Evolutionary conservation across 2,888 invertebrate species (phyloP), one percentile per base, ranked within the genome.

Genomic region (Acronicta psi): DNA sequence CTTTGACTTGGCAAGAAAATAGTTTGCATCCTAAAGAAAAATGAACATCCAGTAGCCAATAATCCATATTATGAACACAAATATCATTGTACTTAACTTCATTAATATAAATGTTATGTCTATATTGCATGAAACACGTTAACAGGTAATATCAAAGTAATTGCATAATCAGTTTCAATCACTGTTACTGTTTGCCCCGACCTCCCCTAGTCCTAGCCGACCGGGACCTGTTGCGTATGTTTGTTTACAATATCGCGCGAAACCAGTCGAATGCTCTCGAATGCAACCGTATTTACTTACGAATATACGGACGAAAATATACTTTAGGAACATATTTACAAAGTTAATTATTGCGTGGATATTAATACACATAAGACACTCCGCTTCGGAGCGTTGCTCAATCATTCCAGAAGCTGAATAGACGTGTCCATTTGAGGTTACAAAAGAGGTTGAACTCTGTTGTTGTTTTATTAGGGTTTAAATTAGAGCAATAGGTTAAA

Each of bases 201-300:
- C 55, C 71, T 68, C 72, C 74, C 66, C 74, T 66, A 59, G 64
- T 77, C 69, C 72, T 72, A 66, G 47, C 55, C 63, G 51, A 34
- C 34, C 34, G 34, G 34, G 34, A 86, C 88, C 83, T 86, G 87
- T 91, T 90, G 87, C 86, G 76, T 80, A 66, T 76, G 80, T 88
- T 86, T 90, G 85, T 89, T 89, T 88, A 90, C 87, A 77, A 82
- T 75, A 73, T 81, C 75, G 80, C 73, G 75, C 75, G 77, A 81
- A 83, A 82, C 80, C 73, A 67, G 68, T 76, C 65, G 81, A 86
- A 81, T 59, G 42, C 77, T 86, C 89, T 82, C 80, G 87, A 86
- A 80, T 68, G 63, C 37, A 53, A n/a, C 16, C 40, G 10, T 56
- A 69, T 37, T 55, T 31, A 52, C 11, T 43, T 2, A 14, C 1